Conservation (phyloP, 2,797 vertebrate genomes). For the Myotis daubentonii region DNA sequence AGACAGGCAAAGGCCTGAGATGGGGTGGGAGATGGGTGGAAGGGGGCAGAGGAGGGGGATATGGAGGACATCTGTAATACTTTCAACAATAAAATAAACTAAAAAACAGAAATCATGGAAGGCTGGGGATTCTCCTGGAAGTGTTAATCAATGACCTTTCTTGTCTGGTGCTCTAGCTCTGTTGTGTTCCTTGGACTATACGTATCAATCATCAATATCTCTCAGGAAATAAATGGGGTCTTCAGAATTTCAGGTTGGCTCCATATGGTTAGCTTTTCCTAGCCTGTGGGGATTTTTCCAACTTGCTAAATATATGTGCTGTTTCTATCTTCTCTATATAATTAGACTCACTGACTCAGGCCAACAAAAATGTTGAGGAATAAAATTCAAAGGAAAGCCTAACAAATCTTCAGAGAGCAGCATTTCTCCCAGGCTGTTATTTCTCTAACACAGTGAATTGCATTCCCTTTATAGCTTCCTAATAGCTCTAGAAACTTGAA, state of each 20-base stretch:
- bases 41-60: too few relatives aligned
- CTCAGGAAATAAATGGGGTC: conserved; percentile 1
- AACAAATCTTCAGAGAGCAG: conserved; percentile 57
- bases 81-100: too few relatives aligned
- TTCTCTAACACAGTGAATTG: conserved; percentile 21
- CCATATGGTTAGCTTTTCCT: conserved; percentile 26
- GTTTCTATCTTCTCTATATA: conserved; percentile 69
- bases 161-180: not conserved
- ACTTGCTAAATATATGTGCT: conserved; percentile 65
- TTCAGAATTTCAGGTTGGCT: conserved; percentile 20
- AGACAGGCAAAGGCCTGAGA: too few relatives aligned
- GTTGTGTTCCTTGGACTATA: not conserved
- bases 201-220: not conserved
- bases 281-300: conserved; percentile 58
- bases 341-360: conserved; percentile 67
- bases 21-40: too few relatives aligned
- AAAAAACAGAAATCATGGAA: not conserved
- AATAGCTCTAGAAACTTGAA: conserved; percentile 31
- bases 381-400: conserved; percentile 67
- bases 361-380: conserved; percentile 70
- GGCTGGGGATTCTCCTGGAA: not conserved
- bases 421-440: conserved; percentile 29
- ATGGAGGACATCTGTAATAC: too few relatives aligned
- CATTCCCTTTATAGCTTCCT: conserved; percentile 30
- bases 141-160: not conserved